Conservation (phyloP, 1,140 invertebrate species). For the Pogonomyrmex barbatus region DNA sequence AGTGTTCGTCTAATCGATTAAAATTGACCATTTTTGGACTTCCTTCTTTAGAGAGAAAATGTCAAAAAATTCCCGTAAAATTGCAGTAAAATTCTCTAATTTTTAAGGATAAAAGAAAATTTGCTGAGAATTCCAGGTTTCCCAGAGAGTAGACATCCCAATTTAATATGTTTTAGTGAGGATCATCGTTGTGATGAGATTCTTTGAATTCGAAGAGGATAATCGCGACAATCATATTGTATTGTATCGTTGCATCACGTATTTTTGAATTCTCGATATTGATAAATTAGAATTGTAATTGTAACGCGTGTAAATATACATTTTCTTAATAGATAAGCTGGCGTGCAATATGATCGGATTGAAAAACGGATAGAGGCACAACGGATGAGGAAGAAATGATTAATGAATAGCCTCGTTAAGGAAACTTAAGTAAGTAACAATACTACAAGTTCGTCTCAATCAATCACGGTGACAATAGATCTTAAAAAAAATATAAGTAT, state of each 20-base stretch:
- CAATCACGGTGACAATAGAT: conserved; percentile 84
- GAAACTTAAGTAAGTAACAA: conserved; percentile 72
- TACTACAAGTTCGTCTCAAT: conserved; percentile 79
- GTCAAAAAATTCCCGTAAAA: no score
- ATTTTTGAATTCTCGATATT: conserved; percentile 1
- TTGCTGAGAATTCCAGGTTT: no score
- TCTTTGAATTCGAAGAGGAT: not conserved
- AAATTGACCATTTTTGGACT: no score
- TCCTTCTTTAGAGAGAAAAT: no score
- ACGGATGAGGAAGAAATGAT: conserved; percentile 60
- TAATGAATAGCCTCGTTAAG: conserved; percentile 70
- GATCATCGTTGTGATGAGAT: not conserved
- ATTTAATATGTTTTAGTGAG: not conserved
- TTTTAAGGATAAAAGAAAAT: no score
- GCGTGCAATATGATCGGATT: conserved; percentile 77
- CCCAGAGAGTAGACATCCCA: no score
- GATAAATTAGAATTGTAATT: conserved; percentile 9
- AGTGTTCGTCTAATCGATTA: no score
- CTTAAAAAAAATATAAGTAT: conserved; percentile 75
- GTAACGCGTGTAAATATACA: conserved; percentile 35
- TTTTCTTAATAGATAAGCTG: conserved; percentile 43
- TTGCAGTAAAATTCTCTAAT: no score
- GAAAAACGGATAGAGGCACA: conserved; percentile 22
- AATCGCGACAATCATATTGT: not conserved
- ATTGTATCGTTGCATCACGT: conserved; percentile 2